Evolutionary conservation across 2,888 invertebrate genomes (phyloP), one percentile per base, ranked within the genome.

Genomic region (Altica lythri): DNA sequence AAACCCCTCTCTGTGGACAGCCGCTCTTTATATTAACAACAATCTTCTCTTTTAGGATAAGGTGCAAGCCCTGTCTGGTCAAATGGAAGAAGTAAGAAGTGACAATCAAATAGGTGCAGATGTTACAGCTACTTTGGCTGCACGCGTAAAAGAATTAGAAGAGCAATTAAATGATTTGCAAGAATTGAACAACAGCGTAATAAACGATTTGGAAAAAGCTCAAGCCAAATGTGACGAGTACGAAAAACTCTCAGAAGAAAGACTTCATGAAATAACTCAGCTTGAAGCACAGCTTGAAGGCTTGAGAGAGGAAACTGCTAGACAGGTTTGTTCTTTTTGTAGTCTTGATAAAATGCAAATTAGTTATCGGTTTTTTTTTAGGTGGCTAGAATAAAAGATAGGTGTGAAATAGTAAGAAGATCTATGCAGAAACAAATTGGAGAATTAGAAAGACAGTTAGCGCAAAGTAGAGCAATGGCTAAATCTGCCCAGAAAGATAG

Each of bases 381-480:
- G 37, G 38, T 87, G 16, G 80, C 83, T 1, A 78, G 86, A 9
- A 83, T 84, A 18, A 84, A 85, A 63, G 86, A 86, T 52, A 79
- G 86, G 46, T 83, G 83, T 6, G 87, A 87, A 51, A 84, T 83
- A 1, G 79, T 84, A 3, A 79, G 81, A 19, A 73, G 77, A 59
- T 68, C 68, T 5, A 81, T 86, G 80, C 86, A 86, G 69, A 82
- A 81, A 14, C 83, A 86, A 62, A 80, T 87, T 17, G 81, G 82
- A 1, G 86, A 86, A 63, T 72, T 88, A 70, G 88, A 88, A 68
- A 77, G 83, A 44, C 85, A 86, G 67, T 68, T 88, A 53, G 86
- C 85, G 0, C 80, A 82, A 16, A 79, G 82, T 42, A 79, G 86
- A 53, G 87, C 86, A 2, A 80, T 82, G 61, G 84, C 86, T 1